Conservation (phyloP, 1,140 invertebrate species). For the Aphaenogaster ashmeadi region DNA sequence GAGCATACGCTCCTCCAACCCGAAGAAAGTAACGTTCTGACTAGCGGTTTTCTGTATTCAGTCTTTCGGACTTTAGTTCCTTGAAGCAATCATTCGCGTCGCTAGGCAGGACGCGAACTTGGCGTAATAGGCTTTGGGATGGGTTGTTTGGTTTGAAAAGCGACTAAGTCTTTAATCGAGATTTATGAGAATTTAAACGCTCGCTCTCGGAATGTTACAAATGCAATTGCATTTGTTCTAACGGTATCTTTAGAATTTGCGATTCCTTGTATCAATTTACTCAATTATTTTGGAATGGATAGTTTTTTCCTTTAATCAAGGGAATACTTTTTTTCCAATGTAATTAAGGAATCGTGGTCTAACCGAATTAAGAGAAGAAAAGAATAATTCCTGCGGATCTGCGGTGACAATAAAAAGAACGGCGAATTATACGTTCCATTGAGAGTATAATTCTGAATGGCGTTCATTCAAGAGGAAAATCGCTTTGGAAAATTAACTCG, state of each 20-base stretch:
- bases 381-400: not conserved
- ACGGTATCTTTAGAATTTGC: not conserved
- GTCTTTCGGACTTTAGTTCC: not conserved
- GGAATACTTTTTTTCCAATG: not conserved
- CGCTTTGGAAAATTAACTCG: constrained; percentile 20
- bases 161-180: constrained; percentile 11
- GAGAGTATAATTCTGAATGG: constrained; percentile 9
- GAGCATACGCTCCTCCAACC: not conserved
- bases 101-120: not conserved
- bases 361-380: not conserved
- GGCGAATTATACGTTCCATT: constrained; percentile 33
- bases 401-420: constrained; percentile 4
- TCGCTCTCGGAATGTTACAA: not conserved
- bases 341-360: not conserved
- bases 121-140: constrained; percentile 55
- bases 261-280: not conserved
- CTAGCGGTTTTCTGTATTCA: constrained; percentile 1
- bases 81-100: constrained; percentile 12
- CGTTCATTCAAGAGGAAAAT: not conserved
- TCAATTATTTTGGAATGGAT: not conserved
- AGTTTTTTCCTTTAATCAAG: not conserved
- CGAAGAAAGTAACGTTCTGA: not conserved
- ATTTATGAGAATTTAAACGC: constrained; percentile 18
- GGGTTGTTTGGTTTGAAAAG: constrained; percentile 13
- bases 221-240: not conserved